These are phyloP conservation scores for Chironomus tentans DNA, from an alignment of 2,888 invertebrate species.

Conservation along the genomic window DNA sequence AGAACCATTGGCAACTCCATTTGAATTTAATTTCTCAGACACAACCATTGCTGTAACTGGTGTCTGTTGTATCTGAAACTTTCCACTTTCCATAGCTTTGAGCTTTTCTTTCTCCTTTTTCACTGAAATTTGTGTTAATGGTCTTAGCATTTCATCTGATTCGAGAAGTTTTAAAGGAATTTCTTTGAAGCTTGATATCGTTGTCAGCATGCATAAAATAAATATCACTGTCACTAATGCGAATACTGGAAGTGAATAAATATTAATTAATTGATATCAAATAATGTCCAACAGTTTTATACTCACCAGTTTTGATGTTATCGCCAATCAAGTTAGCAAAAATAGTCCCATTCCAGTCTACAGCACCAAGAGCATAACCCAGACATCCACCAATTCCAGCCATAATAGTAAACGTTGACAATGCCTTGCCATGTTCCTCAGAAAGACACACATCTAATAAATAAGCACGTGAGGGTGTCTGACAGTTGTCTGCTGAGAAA, in stretches of 20 bases:
- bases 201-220: constrained; percentile 46
- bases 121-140: constrained; percentile 37
- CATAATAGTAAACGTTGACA: constrained; percentile 55
- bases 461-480: constrained; percentile 54
- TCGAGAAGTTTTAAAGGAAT: constrained; percentile 45
- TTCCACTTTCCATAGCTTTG: constrained; percentile 35
- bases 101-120: constrained; percentile 38
- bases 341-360: constrained; percentile 49
- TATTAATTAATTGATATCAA: background rate
- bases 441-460: constrained; percentile 52
- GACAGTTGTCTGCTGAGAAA: constrained; percentile 56
- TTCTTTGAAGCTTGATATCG: constrained; percentile 51
- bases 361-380: constrained; percentile 50
- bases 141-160: constrained; percentile 37
- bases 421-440: constrained; percentile 52
- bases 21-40: background rate
- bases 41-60: background rate
- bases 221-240: constrained; percentile 50
- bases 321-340: constrained; percentile 45
- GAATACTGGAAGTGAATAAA: constrained; percentile 36
- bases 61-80: constrained; percentile 33
- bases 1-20: background rate
- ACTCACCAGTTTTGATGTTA: constrained; percentile 48
- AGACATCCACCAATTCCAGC: constrained; percentile 54
- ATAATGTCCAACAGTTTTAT: too few relatives aligned